Evolutionary conservation across 1,140 invertebrate species (phyloP).

Genomic region (Apis cerana): DNA sequence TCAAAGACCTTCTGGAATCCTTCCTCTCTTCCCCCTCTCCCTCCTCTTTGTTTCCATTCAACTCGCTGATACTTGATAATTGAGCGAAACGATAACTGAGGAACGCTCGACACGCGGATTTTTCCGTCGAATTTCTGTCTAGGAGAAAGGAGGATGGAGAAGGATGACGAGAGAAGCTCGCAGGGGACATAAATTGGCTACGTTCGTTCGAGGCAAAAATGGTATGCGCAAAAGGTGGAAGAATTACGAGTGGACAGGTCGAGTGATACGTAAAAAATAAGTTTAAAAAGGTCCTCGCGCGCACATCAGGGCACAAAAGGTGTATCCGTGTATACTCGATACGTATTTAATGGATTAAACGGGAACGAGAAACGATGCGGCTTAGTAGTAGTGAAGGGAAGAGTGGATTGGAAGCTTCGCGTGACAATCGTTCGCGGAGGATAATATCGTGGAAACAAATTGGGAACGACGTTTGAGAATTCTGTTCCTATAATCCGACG

Average conservation of each 20-base stretch:
- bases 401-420: not conserved
- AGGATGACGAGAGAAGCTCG: not conserved
- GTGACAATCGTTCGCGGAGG: not conserved
- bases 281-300: not conserved
- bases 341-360: conserved; percentile 8
- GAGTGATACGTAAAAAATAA: not conserved
- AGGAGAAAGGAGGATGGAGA: too few relatives aligned
- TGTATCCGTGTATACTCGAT: conserved; percentile 8
- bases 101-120: not conserved
- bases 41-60: not conserved
- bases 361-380: not conserved
- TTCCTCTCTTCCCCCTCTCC: too few relatives aligned
- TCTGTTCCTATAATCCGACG: not conserved
- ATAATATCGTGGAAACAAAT: conserved; percentile 1
- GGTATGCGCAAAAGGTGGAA: not conserved
- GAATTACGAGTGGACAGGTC: conserved; percentile 4
- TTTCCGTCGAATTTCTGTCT: not conserved
- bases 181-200: not conserved
- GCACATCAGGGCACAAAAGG: not conserved
- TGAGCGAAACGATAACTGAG: not conserved
- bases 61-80: not conserved
- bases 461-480: not conserved
- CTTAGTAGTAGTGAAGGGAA: not conserved
- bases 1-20: not conserved
- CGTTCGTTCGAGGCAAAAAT: not conserved